Evolutionary conservation across 2,888 invertebrate genomes (phyloP).

Genomic region (Oscheius sp.): DNA sequence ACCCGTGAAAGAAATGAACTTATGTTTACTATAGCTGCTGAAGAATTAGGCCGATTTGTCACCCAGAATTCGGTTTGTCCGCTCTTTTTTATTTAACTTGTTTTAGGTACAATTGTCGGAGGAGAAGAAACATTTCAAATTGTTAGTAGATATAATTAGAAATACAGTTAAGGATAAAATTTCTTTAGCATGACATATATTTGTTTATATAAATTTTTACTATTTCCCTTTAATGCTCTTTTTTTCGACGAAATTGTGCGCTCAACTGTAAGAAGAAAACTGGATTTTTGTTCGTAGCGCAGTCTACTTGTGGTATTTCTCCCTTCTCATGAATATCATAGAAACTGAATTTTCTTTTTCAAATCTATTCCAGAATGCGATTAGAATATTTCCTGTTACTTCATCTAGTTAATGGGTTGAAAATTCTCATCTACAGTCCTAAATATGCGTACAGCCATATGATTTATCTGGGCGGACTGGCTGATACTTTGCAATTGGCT

Average conservation of each 20-base stretch:
- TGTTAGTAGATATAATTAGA: constrained; percentile 47
- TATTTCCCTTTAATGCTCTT: too few species aligned
- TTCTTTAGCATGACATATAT: too few species aligned
- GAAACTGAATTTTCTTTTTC: too few species aligned
- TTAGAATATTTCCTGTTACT: too few species aligned
- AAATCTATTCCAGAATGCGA: too few species aligned
- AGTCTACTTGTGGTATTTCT: too few species aligned
- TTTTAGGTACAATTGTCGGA: not conserved
- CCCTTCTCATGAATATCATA: too few species aligned
- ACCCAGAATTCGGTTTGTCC: constrained; percentile 29
- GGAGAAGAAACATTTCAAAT: constrained; percentile 32
- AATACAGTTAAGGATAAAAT: too few species aligned
- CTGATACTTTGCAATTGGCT: constrained; percentile 38
- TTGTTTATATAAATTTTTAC: too few species aligned
- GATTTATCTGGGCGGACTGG: constrained; percentile 40
- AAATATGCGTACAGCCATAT: constrained; percentile 41
- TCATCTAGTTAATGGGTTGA: too few species aligned
- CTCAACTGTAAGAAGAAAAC: constrained; percentile 18
- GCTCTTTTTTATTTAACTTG: constrained; percentile 1
- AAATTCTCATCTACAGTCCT: constrained; percentile 44
- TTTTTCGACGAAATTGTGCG: too few species aligned
- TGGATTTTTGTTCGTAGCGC: constrained; percentile 8
- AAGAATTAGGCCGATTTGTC: constrained; percentile 57
- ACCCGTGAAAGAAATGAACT: constrained; percentile 53
- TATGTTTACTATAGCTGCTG: constrained; percentile 54